These are phyloP conservation scores for Eupelmus urozonus DNA, from an alignment of 2,888 invertebrate genomes.

Conservation along the genomic window DNA sequence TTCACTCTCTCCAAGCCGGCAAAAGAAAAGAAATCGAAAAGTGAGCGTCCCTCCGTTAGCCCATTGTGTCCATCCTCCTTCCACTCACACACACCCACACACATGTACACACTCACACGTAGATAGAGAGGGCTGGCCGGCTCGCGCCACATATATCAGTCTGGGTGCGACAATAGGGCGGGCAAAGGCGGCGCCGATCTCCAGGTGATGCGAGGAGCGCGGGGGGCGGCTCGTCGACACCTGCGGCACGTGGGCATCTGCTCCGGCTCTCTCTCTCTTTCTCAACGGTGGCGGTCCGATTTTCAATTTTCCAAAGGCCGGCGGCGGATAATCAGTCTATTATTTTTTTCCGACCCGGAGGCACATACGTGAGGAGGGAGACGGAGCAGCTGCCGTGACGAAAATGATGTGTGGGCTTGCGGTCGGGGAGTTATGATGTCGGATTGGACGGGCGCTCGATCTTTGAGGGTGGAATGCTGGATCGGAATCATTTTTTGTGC, in stretches of 20 bases:
- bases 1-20: background rate
- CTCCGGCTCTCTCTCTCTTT: too few relatives aligned
- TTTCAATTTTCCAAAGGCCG: background rate
- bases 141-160: conserved; percentile 36
- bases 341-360: background rate
- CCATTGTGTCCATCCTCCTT: too few relatives aligned
- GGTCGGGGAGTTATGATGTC: too few relatives aligned
- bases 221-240: background rate
- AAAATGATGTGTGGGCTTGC: background rate
- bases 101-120: background rate
- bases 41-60: background rate
- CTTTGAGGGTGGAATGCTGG: too few relatives aligned
- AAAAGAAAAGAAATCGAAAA: conserved; percentile 15
- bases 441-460: too few relatives aligned
- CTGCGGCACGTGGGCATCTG: conserved; percentile 1
- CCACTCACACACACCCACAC: background rate
- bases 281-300: background rate
- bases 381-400: too few relatives aligned
- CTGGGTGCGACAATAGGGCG: conserved; percentile 15
- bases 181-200: conserved; percentile 24
- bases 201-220: conserved; percentile 17
- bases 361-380: background rate
- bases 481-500: too few relatives aligned
- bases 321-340: conserved; percentile 27
- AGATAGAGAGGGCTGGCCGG: too few relatives aligned